Percentiles rank a stretch among this genome's conserved stretches.
Evolutionary conservation across 92 coral and sea anemone genomes (phyloP).

Genomic region (Ricordea florida): DNA sequence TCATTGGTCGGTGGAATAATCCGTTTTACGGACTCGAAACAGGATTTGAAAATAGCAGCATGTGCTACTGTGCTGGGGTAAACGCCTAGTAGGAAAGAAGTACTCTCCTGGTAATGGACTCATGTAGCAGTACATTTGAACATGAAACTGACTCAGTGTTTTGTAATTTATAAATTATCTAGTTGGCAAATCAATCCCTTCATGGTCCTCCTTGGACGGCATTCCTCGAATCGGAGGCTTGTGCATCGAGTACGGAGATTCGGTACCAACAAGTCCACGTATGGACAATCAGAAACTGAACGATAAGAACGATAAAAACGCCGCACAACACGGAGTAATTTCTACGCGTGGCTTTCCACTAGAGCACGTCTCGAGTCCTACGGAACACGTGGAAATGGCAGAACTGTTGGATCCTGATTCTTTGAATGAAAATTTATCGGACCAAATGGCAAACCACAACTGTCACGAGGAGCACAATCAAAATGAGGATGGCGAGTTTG

Average conservation of each 20-base stretch:
- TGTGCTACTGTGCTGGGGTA: too few species aligned
- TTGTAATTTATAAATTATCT: neutral
- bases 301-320: conserved; percentile 44
- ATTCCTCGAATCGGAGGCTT: conserved; percentile 92
- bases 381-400: conserved; percentile 37
- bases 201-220: conserved; percentile 96
- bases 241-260: conserved; percentile 58
- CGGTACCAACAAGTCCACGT: conserved; percentile 51
- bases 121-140: neutral
- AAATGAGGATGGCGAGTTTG: conserved; percentile 59
- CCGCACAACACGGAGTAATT: conserved; percentile 39
- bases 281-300: conserved; percentile 40
- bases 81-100: too few species aligned
- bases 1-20: too few species aligned
- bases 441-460: neutral
- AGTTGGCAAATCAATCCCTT: conserved; percentile 57
- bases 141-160: neutral
- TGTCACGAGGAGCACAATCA: neutral
- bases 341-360: conserved; percentile 69
- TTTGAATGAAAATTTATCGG: neutral
- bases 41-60: too few species aligned
- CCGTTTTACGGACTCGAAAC: too few species aligned
- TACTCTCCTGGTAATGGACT: too few species aligned
- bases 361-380: conserved; percentile 44
- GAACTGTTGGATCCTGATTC: neutral